Evolutionary conservation across 1,140 invertebrate species (phyloP), one percentile per base, ranked within the genome.

Genomic region (Maconellicoccus hirsutus): DNA sequence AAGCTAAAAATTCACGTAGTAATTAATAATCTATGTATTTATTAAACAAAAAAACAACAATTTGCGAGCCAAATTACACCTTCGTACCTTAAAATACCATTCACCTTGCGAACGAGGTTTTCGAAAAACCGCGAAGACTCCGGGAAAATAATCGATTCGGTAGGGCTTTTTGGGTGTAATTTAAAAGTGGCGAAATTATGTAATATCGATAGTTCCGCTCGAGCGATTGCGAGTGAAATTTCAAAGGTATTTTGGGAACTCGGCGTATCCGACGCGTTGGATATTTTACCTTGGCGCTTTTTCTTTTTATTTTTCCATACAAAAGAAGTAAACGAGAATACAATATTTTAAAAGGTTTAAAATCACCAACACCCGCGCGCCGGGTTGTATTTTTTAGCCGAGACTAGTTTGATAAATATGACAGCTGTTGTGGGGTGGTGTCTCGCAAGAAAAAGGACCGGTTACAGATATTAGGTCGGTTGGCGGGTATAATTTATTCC

Each of bases 291-390:
- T 14, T 52, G 42, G 42, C 61, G 19, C 61, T 66, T 66, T 66
- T 66, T 66, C 25, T 22, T 26, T 16, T 3, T 26, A 66, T 66
- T 66, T 66, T 66, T 66, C 25, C 61, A 66, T 22, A 66, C 61
- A 66, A 66, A 66, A 66, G 61, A 66, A 66, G 61, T 66, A 66
- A 66, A 66, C 61, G 61, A 66, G 61, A 66, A 66, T 19, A 66
- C 61, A 26, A 66, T 66, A 66, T 66, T 66, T 26, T 26, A 26
- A 66, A 66, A 66, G 61, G 61, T 66, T 66, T 66, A 66, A 66
- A 66, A 66, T 66, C 61, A 66, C 61, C 4, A 66, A 16, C 10
- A 23, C 61, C 8, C 61, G 14, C 61, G 10, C 61, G 61, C 25
- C 61, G 21, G 10, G 22, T 3, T 22, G 16, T 19, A 23, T 66